Evolutionary conservation across 2,113 vertebrate genomes (phyloP).

Genomic region (Castor canadensis): DNA sequence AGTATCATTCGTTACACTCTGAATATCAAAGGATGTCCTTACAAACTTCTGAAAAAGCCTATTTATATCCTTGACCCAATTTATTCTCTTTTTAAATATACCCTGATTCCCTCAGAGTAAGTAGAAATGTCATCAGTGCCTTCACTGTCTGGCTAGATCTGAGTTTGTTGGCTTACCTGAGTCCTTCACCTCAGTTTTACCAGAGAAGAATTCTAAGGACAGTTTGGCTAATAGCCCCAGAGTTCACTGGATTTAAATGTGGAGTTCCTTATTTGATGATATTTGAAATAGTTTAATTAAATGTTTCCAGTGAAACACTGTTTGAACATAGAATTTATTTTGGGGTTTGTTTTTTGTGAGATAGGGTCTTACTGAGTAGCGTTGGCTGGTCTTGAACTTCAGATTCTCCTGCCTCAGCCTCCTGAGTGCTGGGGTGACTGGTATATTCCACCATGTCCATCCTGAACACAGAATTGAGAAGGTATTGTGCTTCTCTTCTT

Average conservation of each 20-base stretch:
- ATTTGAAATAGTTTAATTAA: background rate
- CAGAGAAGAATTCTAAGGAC: background rate
- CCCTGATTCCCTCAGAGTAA: background rate
- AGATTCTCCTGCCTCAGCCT: too few species aligned
- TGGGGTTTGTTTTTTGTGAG: too few species aligned
- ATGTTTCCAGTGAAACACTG: slow-evolving; percentile 2
- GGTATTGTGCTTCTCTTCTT: background rate
- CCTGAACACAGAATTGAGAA: slow-evolving; percentile 1
- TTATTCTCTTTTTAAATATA: background rate
- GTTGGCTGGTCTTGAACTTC: too few species aligned
- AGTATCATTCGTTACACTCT: background rate
- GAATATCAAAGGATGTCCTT: background rate
- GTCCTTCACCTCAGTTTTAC: background rate
- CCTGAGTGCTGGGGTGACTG: too few species aligned
- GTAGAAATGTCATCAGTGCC: background rate
- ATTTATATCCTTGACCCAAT: background rate
- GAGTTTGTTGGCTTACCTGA: background rate
- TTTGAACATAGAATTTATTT: background rate
- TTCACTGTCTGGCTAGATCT: background rate
- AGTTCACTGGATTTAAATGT: background rate
- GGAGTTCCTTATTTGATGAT: background rate
- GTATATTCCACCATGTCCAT: too few species aligned
- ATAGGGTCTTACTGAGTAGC: too few species aligned
- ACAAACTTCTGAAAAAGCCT: background rate
- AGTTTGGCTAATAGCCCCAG: background rate